Conservation (phyloP, 1,140 invertebrate genomes). For the Scaptomyza graminum region DNA sequence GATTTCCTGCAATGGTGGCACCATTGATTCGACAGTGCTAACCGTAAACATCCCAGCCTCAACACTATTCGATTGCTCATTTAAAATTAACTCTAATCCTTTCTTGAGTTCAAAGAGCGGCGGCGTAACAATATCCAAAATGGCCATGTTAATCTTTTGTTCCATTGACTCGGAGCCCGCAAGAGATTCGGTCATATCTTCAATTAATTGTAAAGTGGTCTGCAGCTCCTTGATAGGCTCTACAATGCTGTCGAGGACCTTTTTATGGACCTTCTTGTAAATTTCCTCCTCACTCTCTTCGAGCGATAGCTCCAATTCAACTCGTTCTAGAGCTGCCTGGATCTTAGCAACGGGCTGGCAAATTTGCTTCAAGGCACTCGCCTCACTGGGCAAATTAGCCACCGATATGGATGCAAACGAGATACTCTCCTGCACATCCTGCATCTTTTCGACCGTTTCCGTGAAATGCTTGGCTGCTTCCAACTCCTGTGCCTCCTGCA, state of each 20-base stretch:
- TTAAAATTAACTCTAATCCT: conserved; percentile 83
- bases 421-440: conserved; percentile 82
- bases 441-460: conserved; percentile 83
- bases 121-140: conserved; percentile 84
- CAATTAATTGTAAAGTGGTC: conserved; percentile 82
- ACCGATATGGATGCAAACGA: conserved; percentile 85
- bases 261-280: conserved; percentile 81
- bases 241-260: conserved; percentile 84
- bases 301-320: conserved; percentile 83
- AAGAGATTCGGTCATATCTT: conserved; percentile 83
- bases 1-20: conserved; percentile 85
- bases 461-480: conserved; percentile 83
- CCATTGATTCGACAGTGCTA: conserved; percentile 84
- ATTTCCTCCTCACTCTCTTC: conserved; percentile 81
- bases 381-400: conserved; percentile 84
- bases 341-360: conserved; percentile 82
- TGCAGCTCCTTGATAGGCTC: conserved; percentile 84
- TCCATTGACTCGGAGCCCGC: conserved; percentile 83
- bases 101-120: conserved; percentile 85
- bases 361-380: conserved; percentile 74
- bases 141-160: conserved; percentile 84
- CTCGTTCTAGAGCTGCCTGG: conserved; percentile 83
- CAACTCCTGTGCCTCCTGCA: conserved; percentile 85
- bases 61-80: conserved; percentile 62
- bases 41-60: conserved; percentile 79